Evolutionary conservation across 2,113 vertebrate genomes (phyloP), one percentile per base, ranked within the genome.

Genomic region (Leuciscus idus): DNA sequence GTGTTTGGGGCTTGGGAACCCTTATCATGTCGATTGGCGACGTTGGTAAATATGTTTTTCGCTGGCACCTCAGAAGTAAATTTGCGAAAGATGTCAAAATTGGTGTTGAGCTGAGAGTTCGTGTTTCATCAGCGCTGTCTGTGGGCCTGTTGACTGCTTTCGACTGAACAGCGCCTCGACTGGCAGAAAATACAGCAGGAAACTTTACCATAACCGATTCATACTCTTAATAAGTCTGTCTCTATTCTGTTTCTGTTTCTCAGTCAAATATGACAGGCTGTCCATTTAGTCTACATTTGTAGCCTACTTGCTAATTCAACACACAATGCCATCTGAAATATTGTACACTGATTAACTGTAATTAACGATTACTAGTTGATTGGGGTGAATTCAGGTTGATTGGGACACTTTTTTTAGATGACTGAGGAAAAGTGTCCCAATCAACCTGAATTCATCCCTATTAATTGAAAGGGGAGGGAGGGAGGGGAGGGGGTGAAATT

Each of bases 161-260:
- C 59, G 70, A 15, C 76, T 59, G 43, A 88, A 90, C 89, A 88
- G 89, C 89, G 89, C 89, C 89, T 68, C 89, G 43, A 19, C 83
- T 52, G 84, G 77, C 15, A 17, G 68, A 75, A 33, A 55, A 28
- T 73, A 30, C 66, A 64, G 39, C 8, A 59, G 8, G n/a, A 28
- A 59, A 12, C 4, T 48, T 30, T 19, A 55, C 10, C 11, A 61
- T n/a, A 26, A n/a, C 3, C 9, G 17, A 80, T n/a, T 57, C 1
- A 61, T 26, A 6, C 33, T 78, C 52, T n/a, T 36, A 19, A 15
- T 43, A 43, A 21, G 55, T 57, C 15, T 36, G 3, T 19, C 8
- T 23, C 52, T n/a, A 23, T 4, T 23, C 52, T 52, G 28, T 52
- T 4, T 23, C 52, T 52, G 28, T 52, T 76, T 50, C 21, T 73